These are phyloP conservation scores for Hartigia nigra DNA, from an alignment of 2,888 invertebrate species.

Conservation along the genomic window DNA sequence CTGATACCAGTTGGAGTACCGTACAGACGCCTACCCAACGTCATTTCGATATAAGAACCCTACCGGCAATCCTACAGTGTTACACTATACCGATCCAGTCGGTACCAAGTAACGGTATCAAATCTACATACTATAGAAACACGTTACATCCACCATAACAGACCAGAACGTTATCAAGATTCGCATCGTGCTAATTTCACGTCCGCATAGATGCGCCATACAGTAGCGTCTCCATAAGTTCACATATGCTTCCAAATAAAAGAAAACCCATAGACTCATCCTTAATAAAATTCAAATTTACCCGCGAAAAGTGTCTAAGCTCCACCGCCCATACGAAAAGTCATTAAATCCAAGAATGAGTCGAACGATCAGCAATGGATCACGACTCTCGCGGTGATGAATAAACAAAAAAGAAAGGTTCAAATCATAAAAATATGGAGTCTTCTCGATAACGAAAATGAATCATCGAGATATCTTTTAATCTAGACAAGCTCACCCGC, in stretches of 20 bases:
- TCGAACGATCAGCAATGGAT: no score
- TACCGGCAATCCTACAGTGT: neutral
- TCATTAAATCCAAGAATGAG: no score
- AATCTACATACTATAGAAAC: slow-evolving; percentile 51
- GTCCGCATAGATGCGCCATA: slow-evolving; percentile 14
- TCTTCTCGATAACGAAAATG: slow-evolving; percentile 22
- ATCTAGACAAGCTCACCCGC: slow-evolving; percentile 49
- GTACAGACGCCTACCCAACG: neutral
- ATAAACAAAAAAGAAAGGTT: neutral
- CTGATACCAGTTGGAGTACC: neutral
- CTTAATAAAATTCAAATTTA: no score
- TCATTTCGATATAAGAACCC: slow-evolving; percentile 17
- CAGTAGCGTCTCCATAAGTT: neutral
- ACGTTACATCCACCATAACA: slow-evolving; percentile 27
- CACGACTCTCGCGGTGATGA: no score
- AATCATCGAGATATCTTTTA: slow-evolving; percentile 44
- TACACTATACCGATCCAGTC: slow-evolving; percentile 11
- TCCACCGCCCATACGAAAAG: no score
- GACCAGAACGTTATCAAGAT: slow-evolving; percentile 43
- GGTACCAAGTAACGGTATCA: slow-evolving; percentile 51
- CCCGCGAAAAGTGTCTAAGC: no score
- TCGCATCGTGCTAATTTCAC: slow-evolving; percentile 51
- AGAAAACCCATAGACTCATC: no score
- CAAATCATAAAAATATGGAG: neutral
- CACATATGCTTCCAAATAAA: neutral